These are phyloP conservation scores for Leptothorax acervorum DNA, from an alignment of 2,888 invertebrate species.

Conservation along the genomic window DNA sequence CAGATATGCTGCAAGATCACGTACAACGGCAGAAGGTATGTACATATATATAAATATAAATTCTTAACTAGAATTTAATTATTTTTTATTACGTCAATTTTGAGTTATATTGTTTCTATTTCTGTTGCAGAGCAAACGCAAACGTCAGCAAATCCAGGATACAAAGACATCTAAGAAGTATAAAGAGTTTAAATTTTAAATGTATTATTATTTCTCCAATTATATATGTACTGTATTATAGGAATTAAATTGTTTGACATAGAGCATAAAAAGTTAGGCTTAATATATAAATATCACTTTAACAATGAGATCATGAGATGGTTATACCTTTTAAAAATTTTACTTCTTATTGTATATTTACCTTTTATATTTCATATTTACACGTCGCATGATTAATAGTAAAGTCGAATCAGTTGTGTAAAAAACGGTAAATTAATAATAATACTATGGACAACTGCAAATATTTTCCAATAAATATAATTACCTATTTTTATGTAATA, in stretches of 20 bases:
- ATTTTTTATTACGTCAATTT: neutral
- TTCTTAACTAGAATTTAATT: neutral
- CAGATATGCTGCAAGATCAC: slow-evolving; percentile 99
- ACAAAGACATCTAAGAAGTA: slow-evolving; percentile 98
- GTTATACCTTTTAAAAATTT: neutral
- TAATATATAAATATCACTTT: neutral
- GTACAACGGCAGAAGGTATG: slow-evolving; percentile 97
- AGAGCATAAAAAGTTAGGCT: neutral
- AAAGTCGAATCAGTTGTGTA: neutral
- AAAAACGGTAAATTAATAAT: neutral
- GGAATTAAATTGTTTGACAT: slow-evolving; percentile 11
- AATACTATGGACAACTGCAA: neutral
- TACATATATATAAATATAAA: slow-evolving; percentile 1
- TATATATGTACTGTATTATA: slow-evolving; percentile 46
- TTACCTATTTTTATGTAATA: slow-evolving; percentile 37
- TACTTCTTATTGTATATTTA: slow-evolving; percentile 27
- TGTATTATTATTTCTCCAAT: slow-evolving; percentile 19
- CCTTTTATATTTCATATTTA: slow-evolving; percentile 25
- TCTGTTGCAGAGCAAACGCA: slow-evolving; percentile 94
- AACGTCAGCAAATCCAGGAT: slow-evolving; percentile 95
- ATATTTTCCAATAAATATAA: slow-evolving; percentile 40
- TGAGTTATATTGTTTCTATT: slow-evolving; percentile 65
- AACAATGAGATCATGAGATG: neutral
- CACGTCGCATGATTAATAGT: neutral
- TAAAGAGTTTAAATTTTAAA: slow-evolving; percentile 98